Percentiles rank a stretch among this genome's conserved stretches.
phyloP scores from a whole-genome alignment of 2,113 vertebrate genomes.

The Aegypius monachus region DNA sequence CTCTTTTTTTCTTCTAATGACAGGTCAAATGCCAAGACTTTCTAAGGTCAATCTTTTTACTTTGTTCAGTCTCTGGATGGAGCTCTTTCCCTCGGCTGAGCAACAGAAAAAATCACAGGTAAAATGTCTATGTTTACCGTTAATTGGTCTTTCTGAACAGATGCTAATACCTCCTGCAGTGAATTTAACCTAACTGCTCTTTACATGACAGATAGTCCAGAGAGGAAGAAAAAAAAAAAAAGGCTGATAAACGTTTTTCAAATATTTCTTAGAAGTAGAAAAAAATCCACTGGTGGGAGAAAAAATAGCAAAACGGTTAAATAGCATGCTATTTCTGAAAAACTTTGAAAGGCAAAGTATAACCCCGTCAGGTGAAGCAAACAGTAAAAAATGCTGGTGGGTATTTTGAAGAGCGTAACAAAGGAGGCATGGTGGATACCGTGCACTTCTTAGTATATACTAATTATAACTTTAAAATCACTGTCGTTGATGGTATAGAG shows the following conservation, averaged over 20 bases:
- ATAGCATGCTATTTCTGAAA: not conserved
- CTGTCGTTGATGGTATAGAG: not conserved
- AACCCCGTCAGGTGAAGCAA: not conserved
- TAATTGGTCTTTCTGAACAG: not conserved
- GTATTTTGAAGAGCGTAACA: not conserved
- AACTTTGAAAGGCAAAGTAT: not conserved
- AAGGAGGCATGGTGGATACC: not conserved
- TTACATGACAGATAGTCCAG: not conserved
- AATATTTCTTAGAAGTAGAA: not conserved
- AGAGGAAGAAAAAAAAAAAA: not conserved
- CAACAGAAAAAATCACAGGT: slow-evolving; percentile 70
- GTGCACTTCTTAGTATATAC: not conserved
- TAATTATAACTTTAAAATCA: not conserved
- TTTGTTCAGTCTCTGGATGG: slow-evolving; percentile 94
- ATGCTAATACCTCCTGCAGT: not conserved
- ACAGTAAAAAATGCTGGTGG: not conserved
- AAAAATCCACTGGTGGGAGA: not conserved
- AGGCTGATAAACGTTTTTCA: not conserved
- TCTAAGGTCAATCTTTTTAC: slow-evolving; percentile 94
- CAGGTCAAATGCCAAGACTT: slow-evolving; percentile 87
- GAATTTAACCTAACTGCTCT: not conserved
- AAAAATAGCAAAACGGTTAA: not conserved
- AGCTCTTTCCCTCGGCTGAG: slow-evolving; percentile 82
- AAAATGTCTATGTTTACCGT: not conserved
- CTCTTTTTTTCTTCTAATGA: not conserved